A percentile compares a stretch with the other conserved stretches of the same genome.
Conservation (phyloP, 2,888 invertebrate species). For the Amphipoea oculea region DNA sequence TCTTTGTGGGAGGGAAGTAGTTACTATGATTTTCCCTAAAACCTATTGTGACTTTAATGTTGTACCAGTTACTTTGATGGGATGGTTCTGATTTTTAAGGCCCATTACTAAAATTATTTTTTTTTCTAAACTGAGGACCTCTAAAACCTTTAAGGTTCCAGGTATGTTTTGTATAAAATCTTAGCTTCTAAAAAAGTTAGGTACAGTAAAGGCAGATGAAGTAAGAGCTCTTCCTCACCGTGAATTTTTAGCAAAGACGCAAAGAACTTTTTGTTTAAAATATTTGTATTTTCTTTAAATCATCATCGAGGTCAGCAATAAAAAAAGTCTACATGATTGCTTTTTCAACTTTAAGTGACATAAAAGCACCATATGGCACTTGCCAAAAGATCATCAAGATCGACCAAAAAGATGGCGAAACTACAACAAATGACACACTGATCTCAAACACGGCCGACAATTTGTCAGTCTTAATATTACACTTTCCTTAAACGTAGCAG, state of each 20-base stretch:
- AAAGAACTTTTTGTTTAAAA: no score
- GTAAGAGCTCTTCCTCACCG: no score
- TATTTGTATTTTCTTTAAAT: no score
- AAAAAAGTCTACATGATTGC: not conserved
- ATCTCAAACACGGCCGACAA: conserved; percentile 50
- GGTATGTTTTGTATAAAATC: no score
- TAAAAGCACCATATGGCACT: not conserved
- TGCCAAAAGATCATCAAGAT: conserved; percentile 23
- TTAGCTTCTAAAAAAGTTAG: no score
- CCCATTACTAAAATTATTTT: not conserved
- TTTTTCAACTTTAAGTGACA: not conserved
- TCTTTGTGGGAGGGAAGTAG: no score
- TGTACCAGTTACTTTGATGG: no score
- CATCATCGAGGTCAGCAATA: no score
- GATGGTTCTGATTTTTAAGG: not conserved
- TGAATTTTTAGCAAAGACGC: no score
- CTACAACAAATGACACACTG: conserved; percentile 51
- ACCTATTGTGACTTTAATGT: no score
- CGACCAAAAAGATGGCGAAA: conserved; percentile 25
- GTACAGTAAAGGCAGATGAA: no score
- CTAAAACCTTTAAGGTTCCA: not conserved
- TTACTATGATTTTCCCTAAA: no score
- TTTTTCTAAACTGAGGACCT: not conserved
- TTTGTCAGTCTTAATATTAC: conserved; percentile 54
- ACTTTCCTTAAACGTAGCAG: conserved; percentile 56